These are phyloP conservation scores for Asbolus verrucosus DNA, from an alignment of 1,140 invertebrate genomes.

Conservation along the genomic window DNA sequence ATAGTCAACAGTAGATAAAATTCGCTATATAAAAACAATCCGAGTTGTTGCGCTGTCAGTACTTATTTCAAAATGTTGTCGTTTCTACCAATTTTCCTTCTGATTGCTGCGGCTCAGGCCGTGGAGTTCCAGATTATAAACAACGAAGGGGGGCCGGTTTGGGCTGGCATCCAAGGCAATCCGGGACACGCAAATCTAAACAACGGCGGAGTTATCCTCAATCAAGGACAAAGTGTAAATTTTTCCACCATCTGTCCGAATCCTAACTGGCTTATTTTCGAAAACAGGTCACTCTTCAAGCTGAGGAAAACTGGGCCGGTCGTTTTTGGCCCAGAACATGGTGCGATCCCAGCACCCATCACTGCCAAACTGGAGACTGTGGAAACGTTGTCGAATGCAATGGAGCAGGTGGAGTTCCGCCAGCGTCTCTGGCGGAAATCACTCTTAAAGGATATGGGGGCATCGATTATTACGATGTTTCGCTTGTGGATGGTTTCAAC, in stretches of 20 bases:
- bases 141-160: conserved; percentile 55
- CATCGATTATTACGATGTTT: conserved; percentile 66
- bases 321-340: conserved; percentile 62
- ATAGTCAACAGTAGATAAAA: neutral
- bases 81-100: conserved; percentile 1
- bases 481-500: conserved; percentile 66
- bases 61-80: conserved; percentile 22
- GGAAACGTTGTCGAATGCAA: conserved; percentile 63
- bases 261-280: too few species aligned
- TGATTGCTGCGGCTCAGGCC: conserved; percentile 46
- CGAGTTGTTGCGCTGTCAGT: neutral
- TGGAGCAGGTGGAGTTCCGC: conserved; percentile 65
- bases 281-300: conserved; percentile 6
- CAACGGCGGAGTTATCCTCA: conserved; percentile 59
- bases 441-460: conserved; percentile 61
- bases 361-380: conserved; percentile 65
- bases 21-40: conserved; percentile 5
- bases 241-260: conserved; percentile 12
- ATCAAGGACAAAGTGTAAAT: conserved; percentile 55
- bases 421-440: conserved; percentile 66
- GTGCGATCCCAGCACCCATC: conserved; percentile 54
- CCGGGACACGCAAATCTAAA: conserved; percentile 52
- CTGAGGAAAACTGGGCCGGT: conserved; percentile 54
- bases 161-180: conserved; percentile 60
- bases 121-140: conserved; percentile 57